Base-by-base conservation (phyloP, 2,888 invertebrate species). In the Campoletis raptor region DNA sequence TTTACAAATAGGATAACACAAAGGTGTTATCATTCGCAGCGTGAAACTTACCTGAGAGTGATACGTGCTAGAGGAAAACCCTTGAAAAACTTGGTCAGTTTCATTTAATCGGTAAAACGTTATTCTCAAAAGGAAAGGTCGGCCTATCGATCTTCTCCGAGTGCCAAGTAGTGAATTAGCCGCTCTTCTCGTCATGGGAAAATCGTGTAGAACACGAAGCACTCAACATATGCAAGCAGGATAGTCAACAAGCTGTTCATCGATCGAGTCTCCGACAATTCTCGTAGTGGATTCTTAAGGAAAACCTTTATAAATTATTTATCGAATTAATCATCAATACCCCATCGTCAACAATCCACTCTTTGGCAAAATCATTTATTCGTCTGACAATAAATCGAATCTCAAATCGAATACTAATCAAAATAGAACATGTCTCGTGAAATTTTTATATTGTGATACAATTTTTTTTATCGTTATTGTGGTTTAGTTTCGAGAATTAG, bases 141-240 rank as follows among this genome's bases (percentile, higher is more conserved):
- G 5, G 64, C 66, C 54, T 80, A 79, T 80, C 73, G 83, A 80
- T 79, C 74, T 36, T 18, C 24, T 57, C 69, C 45, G 24, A 74
- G 54, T 70, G 30, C 30, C 61, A 40, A 40, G n/a, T 37, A 36
- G 57, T 18, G 37, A 84, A 69, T 67, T 54, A 79, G 66, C 18
- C 24, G 54, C 83, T 72, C 81, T 67, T 67, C 52, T 42, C 48
- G 24, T 69, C 82, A 76, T 70, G 74, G 42, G 66, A 80, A 80
- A 77, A 57, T 70, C 76, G 30, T 80, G 76, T 83, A 70, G 80
- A 72, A 76, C 70, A 83, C 57, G n/a, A 37, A 74, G 37, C 30
- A 78, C 85, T 70, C 36, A 42, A 79, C 76, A 45, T 30, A 66
- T 66, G 61, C 64, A 66, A 72, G 72, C 45, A 52, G 30, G 24